These are phyloP conservation scores for Odontamblyopus lacepedii DNA, from an alignment of 2,797 vertebrate genomes.

Conservation along the genomic window DNA sequence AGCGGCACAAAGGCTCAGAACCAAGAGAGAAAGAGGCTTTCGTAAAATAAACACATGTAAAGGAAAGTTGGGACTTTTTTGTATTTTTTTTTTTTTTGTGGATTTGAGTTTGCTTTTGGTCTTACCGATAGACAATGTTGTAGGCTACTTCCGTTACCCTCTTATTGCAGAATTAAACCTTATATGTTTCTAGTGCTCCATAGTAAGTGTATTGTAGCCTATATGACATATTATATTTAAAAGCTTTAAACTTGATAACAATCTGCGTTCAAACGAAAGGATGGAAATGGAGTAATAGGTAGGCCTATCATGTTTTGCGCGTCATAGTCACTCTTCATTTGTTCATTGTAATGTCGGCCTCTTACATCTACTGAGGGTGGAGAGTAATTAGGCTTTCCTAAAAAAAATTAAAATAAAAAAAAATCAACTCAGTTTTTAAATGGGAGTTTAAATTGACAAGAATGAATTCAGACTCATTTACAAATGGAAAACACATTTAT, in stretches of 20 bases:
- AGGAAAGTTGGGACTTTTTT: too few species aligned
- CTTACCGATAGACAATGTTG: background rate
- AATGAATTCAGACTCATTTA: background rate
- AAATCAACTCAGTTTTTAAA: background rate
- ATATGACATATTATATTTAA: too few species aligned
- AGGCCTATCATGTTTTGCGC: background rate
- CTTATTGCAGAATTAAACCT: background rate
- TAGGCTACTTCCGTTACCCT: background rate
- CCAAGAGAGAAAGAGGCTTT: background rate
- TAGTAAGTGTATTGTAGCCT: too few species aligned
- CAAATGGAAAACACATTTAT: background rate
- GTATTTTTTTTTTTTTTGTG: too few species aligned
- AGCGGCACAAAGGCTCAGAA: conserved; percentile 20
- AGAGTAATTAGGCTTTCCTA: background rate
- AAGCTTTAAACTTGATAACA: background rate
- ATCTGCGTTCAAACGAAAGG: background rate
- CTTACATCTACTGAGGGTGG: background rate
- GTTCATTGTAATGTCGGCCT: background rate
- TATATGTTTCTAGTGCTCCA: background rate
- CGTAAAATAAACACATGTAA: background rate
- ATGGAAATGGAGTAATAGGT: background rate
- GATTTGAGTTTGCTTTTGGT: background rate
- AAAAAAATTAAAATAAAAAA: background rate
- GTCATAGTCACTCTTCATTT: background rate
- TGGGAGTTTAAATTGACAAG: background rate